Conservation (phyloP, 2,113 vertebrate genomes). For the Lamprologus callipterus region DNA sequence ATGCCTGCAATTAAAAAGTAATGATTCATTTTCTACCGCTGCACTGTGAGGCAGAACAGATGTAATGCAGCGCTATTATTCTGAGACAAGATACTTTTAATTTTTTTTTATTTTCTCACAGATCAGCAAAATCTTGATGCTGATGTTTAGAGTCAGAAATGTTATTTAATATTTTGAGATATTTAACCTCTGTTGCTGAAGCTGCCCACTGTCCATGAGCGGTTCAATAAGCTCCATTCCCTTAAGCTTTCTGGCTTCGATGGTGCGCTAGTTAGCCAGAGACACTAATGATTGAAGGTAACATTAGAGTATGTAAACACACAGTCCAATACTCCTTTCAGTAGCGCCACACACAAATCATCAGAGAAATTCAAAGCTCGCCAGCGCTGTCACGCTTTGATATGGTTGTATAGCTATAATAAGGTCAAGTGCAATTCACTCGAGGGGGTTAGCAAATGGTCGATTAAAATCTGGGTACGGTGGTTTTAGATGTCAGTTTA, state of each 20-base stretch:
- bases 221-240: neutral
- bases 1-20: slow-evolving; percentile 56
- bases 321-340: neutral
- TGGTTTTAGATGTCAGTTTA: neutral
- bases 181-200: neutral
- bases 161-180: neutral
- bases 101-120: neutral
- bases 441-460: neutral
- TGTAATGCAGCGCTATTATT: neutral
- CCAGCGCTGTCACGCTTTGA: neutral
- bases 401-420: neutral
- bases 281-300: neutral
- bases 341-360: neutral
- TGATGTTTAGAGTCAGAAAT: neutral
- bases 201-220: neutral
- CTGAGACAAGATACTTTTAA: neutral
- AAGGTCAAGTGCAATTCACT: neutral
- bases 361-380: neutral
- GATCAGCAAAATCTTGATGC: neutral
- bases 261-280: neutral
- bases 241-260: neutral
- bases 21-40: slow-evolving; percentile 31
- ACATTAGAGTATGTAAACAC: neutral
- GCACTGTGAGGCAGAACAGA: neutral
- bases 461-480: neutral